Conservation (phyloP, 2,888 invertebrate species). For the Chorisops tibialis region DNA sequence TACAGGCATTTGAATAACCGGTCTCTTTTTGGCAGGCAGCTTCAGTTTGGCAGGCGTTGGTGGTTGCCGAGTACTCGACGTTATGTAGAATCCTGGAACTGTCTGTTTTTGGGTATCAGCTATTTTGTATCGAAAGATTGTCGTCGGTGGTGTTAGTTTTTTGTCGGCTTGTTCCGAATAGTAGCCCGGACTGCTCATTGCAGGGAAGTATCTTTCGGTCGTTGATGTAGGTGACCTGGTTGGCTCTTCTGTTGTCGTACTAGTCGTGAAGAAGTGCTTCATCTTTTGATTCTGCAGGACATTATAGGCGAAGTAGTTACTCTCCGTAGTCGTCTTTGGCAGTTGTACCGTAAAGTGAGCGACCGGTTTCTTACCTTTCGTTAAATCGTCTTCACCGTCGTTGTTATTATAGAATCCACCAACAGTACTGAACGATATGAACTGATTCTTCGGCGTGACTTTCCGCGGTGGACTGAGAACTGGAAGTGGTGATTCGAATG, state of each 20-base stretch:
- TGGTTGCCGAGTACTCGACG: constrained; percentile 1
- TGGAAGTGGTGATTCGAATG: constrained; percentile 21
- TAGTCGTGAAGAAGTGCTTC: constrained; percentile 43
- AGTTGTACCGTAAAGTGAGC: constrained; percentile 30
- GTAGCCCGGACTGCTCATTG: constrained; percentile 14
- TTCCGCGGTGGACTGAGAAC: constrained; percentile 32
- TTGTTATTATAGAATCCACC: constrained; percentile 60
- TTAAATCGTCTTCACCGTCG: constrained; percentile 38
- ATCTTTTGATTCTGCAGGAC: constrained; percentile 50
- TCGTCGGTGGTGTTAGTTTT: neutral
- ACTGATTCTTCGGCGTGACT: constrained; percentile 53
- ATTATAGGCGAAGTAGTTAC: constrained; percentile 50
- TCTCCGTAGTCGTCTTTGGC: constrained; percentile 43
- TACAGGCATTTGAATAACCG: constrained; percentile 1
- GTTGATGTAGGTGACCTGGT: constrained; percentile 9
- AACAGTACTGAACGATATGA: constrained; percentile 56
- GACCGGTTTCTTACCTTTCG: constrained; percentile 32
- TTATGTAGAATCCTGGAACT: constrained; percentile 11
- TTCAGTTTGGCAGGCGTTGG: neutral
- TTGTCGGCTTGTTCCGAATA: neutral
- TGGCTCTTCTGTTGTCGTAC: constrained; percentile 32
- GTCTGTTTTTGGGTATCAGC: neutral
- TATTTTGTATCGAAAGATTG: neutral
- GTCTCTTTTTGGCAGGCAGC: constrained; percentile 35
- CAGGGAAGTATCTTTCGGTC: constrained; percentile 2